A percentile compares a stretch with the other conserved stretches of the same genome.
Conservation (phyloP, 2,113 vertebrate species). For the Trogon surrucura region DNA sequence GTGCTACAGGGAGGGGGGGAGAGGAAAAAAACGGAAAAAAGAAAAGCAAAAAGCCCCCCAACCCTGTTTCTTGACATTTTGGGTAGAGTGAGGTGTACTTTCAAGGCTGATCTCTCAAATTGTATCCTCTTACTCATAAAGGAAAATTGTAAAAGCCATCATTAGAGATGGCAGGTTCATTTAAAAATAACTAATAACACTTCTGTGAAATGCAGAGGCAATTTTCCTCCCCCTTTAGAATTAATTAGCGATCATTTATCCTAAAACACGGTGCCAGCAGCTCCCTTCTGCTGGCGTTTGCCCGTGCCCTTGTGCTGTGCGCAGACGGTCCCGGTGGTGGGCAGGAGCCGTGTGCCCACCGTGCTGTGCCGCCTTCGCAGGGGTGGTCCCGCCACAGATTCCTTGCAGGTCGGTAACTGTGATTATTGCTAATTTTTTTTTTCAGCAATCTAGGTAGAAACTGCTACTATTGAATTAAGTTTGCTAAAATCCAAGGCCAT, state of each 20-base stretch:
- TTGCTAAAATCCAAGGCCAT: not conserved
- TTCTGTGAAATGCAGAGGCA: not conserved
- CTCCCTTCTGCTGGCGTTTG: not conserved
- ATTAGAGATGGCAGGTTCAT: not conserved
- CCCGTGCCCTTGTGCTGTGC: not conserved
- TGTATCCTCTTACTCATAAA: not conserved
- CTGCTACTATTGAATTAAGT: not conserved
- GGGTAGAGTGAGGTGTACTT: not conserved
- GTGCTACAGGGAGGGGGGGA: not conserved
- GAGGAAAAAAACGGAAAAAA: too few species aligned
- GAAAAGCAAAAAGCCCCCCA: not conserved
- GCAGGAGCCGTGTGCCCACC: not conserved
- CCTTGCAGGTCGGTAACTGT: not conserved
- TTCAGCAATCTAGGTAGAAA: not conserved
- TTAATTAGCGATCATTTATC: not conserved
- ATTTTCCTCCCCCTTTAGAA: not conserved
- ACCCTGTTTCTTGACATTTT: not conserved
- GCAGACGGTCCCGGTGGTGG: fast-evolving
- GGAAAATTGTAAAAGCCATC: not conserved
- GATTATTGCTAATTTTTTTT: not conserved
- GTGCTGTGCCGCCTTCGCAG: not conserved
- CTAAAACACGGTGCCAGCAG: not conserved
- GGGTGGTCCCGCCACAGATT: not conserved
- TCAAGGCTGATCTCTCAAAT: not conserved
- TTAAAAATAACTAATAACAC: not conserved